phyloP scores from a whole-genome alignment of 2,797 vertebrate species.

The Liparis tanakae region DNA sequence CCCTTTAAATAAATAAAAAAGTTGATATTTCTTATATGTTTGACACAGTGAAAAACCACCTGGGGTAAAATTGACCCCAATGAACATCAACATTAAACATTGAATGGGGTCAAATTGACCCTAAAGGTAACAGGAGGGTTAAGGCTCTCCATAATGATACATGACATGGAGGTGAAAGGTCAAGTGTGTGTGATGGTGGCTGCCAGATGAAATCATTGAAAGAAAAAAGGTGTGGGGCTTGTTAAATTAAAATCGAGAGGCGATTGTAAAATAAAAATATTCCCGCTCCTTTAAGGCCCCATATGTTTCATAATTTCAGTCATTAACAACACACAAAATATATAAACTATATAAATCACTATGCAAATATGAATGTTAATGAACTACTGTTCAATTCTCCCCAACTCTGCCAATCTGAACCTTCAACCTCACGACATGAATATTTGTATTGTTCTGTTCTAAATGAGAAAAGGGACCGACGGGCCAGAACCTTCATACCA shows the following conservation, averaged over 20 bases:
- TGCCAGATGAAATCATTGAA: not conserved
- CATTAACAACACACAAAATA: too few relatives aligned
- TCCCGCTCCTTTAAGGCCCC: not conserved
- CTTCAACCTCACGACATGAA: slow-evolving; percentile 30
- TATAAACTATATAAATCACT: slow-evolving; percentile 4
- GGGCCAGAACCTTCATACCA: slow-evolving; percentile 26
- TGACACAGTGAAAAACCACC: too few relatives aligned
- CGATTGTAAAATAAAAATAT: not conserved
- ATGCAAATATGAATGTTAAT: slow-evolving; percentile 24
- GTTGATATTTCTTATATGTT: too few relatives aligned
- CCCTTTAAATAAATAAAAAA: too few relatives aligned
- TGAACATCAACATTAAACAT: too few relatives aligned
- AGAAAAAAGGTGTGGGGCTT: not conserved
- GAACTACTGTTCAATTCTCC: not conserved
- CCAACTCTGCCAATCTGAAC: slow-evolving; percentile 34
- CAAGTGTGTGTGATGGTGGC: not conserved
- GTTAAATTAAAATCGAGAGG: not conserved
- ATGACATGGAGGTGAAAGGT: not conserved
- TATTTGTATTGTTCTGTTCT: slow-evolving; percentile 17
- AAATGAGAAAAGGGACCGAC: slow-evolving; percentile 4
- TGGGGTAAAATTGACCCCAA: too few relatives aligned
- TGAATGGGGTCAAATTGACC: too few relatives aligned
- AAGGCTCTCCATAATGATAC: not conserved
- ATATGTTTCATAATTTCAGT: too few relatives aligned
- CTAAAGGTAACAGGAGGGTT: too few relatives aligned